Evolutionary conservation across 2,888 invertebrate species (phyloP), one percentile per base, ranked within the genome.

Genomic region (Augiades crinisus): DNA sequence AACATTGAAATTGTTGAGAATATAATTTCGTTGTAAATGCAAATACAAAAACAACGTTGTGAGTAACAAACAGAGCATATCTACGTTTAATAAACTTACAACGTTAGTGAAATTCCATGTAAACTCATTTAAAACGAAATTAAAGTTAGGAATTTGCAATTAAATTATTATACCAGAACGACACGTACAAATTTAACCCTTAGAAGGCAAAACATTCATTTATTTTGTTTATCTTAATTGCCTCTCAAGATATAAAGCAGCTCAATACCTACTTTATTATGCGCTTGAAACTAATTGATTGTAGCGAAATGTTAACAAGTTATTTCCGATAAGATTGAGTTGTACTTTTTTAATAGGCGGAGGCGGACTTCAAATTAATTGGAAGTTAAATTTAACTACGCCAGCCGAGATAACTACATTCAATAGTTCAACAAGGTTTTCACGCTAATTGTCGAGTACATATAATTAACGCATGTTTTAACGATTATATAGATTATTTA

Each of bases 201-300:
- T 19, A 19, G 3, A 5, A 27, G 4, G 27, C 10, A 27, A 27
- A 10, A 10, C 10, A 10, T 27, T 27, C 27, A 27, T 27, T n/a
- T 8, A 27, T 27, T 27, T 27, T 27, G 10, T 10, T n/a, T 27
- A 10, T 8, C 10, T 27, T 10, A 27, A 27, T 27, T 27, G 10
- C 27, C 27, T 27, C 4, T 10, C 10, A 27, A 27, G 3, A 5
- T 4, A 27, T 27, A 27, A 24, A 27, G 10, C 10, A 4, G 27
- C 27, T 27, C n/a, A n/a, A n/a, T n/a, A n/a, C n/a, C n/a, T n/a
- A n/a, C n/a, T n/a, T n/a, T n/a, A n/a, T 13, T 7, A 10, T 5
- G 38, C 13, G 17, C 19, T 31, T 31, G 21, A 31, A 31, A 19
- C 13, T 41, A 43, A 19, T 43, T 43, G 8, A 31, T n/a, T 31